phyloP scores from a whole-genome alignment of 2,888 invertebrate genomes.

The Pterostichus niger region DNA sequence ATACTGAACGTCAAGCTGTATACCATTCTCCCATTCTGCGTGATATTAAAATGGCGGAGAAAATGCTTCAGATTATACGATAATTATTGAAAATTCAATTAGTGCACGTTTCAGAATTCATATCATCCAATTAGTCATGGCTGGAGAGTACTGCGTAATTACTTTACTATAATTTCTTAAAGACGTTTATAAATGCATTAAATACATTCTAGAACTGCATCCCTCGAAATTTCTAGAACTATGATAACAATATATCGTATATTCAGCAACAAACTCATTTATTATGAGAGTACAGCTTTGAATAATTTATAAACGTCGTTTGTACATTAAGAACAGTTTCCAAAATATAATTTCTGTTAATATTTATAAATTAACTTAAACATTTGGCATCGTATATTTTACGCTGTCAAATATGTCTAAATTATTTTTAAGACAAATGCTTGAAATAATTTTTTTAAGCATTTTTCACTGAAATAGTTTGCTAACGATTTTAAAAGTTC shows the following conservation, averaged over 20 bases:
- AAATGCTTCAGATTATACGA: constrained; percentile 56
- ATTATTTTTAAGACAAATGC: no score
- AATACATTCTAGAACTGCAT: constrained; percentile 45
- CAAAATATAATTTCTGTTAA: no score
- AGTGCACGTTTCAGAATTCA: constrained; percentile 63
- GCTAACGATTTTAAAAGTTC: no score
- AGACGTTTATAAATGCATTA: constrained; percentile 57
- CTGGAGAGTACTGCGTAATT: constrained; percentile 58
- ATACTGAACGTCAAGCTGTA: neutral
- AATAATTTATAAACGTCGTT: constrained; percentile 19
- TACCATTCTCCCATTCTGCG: constrained; percentile 29
- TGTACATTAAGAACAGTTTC: neutral
- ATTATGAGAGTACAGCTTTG: constrained; percentile 6
- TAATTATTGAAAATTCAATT: constrained; percentile 66
- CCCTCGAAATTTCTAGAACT: constrained; percentile 15
- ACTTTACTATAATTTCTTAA: constrained; percentile 55
- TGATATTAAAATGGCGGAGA: constrained; percentile 46
- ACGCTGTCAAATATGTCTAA: no score
- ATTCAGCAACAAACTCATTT: neutral
- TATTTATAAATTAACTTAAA: no score
- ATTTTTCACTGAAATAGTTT: no score
- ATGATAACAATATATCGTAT: constrained; percentile 18
- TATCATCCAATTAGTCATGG: constrained; percentile 65
- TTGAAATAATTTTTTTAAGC: no score
- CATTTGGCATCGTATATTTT: no score